Evolutionary conservation across 1,140 invertebrate genomes (phyloP).

Genomic region (Lepidurus arcticus): DNA sequence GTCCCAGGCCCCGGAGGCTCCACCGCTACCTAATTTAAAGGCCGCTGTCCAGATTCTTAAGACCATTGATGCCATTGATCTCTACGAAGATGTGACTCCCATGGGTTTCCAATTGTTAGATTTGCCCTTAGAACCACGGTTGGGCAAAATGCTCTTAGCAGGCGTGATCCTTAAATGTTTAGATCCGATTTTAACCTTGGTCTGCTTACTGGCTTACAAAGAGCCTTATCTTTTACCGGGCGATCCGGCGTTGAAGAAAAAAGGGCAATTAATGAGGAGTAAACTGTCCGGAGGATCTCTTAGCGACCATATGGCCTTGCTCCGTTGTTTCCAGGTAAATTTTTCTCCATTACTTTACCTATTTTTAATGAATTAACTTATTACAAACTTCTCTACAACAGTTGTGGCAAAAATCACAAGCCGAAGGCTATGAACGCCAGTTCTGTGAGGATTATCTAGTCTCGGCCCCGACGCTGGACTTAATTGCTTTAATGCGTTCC

Average conservation of each 20-base stretch:
- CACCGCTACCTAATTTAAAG: slow-evolving; percentile 65
- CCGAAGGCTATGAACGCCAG: slow-evolving; percentile 58
- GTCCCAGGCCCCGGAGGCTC: slow-evolving; percentile 74
- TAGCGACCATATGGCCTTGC: slow-evolving; percentile 86
- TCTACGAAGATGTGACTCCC: slow-evolving; percentile 75
- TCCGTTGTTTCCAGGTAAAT: slow-evolving; percentile 72
- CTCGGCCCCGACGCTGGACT: slow-evolving; percentile 73
- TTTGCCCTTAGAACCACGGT: slow-evolving; percentile 80
- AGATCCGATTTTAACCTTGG: slow-evolving; percentile 89
- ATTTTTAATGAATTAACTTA: not conserved
- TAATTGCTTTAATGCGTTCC: slow-evolving; percentile 56
- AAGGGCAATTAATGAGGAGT: slow-evolving; percentile 55
- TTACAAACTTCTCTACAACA: slow-evolving; percentile 39
- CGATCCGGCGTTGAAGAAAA: slow-evolving; percentile 58
- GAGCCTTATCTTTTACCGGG: slow-evolving; percentile 74
- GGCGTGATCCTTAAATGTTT: slow-evolving; percentile 86
- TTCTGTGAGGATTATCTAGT: slow-evolving; percentile 78
- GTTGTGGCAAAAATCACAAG: slow-evolving; percentile 59
- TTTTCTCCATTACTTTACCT: not conserved
- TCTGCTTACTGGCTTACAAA: slow-evolving; percentile 72
- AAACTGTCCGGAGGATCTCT: slow-evolving; percentile 67
- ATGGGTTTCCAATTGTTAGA: slow-evolving; percentile 81
- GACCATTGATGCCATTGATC: slow-evolving; percentile 75
- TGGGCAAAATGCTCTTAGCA: slow-evolving; percentile 88
- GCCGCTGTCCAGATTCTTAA: slow-evolving; percentile 60